Evolutionary conservation across 1,140 invertebrate species (phyloP).

Genomic region (Nilaparvata lugens): DNA sequence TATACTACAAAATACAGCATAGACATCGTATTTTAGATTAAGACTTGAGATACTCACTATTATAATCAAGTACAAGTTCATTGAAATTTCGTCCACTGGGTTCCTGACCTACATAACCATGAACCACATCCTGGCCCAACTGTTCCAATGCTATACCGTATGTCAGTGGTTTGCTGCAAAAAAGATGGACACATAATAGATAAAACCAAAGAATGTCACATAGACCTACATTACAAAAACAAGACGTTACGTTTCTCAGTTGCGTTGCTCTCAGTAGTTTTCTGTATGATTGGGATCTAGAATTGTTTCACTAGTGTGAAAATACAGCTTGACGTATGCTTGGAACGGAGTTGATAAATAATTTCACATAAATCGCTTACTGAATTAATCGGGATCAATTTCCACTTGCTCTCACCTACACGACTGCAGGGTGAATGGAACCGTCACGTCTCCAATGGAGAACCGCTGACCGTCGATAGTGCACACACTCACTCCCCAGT

Average conservation of each 20-base stretch:
- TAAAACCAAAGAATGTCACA: too few relatives aligned
- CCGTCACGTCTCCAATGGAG: conserved; percentile 83
- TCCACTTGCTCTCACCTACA: conserved; percentile 44
- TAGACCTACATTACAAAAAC: too few relatives aligned
- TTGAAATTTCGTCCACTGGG: conserved; percentile 95
- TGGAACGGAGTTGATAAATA: too few relatives aligned
- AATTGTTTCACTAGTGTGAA: too few relatives aligned
- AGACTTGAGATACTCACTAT: conserved; percentile 54
- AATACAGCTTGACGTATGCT: too few relatives aligned
- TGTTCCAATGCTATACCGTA: conserved; percentile 93
- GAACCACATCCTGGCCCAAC: conserved; percentile 80
- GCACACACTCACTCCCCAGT: conserved; percentile 85
- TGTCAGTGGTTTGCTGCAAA: conserved; percentile 79
- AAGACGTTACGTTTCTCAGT: too few relatives aligned
- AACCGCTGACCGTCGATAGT: conserved; percentile 91
- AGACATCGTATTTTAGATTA: too few relatives aligned
- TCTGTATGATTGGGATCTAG: too few relatives aligned
- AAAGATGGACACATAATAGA: background rate
- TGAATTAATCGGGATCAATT: too few relatives aligned
- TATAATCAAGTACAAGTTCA: conserved; percentile 87
- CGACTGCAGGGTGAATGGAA: conserved; percentile 94
- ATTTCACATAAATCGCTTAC: too few relatives aligned
- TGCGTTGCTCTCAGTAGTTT: too few relatives aligned
- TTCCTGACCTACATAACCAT: conserved; percentile 92
- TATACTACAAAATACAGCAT: too few relatives aligned